These are phyloP conservation scores for Tragelaphus oryx DNA, from an alignment of 2,797 vertebrate species.

Conservation along the genomic window DNA sequence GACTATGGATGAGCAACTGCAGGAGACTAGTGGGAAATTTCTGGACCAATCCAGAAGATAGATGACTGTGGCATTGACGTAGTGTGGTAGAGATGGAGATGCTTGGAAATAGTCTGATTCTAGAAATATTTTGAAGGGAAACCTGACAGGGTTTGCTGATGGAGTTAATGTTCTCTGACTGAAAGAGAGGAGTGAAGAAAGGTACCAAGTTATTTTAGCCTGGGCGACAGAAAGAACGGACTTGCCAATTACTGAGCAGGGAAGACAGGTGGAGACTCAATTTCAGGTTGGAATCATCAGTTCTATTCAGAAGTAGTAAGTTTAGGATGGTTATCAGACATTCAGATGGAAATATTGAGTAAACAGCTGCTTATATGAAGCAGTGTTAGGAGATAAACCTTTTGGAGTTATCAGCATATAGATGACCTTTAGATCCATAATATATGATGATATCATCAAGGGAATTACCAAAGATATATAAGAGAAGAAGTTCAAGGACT, in stretches of 20 bases:
- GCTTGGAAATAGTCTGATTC: not conserved
- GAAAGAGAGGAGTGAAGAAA: not conserved
- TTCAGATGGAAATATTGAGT: not conserved
- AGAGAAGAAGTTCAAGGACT: not conserved
- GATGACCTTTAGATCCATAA: not conserved
- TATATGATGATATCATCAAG: not conserved
- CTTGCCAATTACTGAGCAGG: not conserved
- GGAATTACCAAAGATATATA: not conserved
- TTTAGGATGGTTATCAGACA: not conserved
- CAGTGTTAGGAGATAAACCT: not conserved
- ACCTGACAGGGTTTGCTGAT: not conserved
- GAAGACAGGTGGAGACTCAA: not conserved
- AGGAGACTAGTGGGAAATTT: not conserved
- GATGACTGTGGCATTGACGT: not conserved
- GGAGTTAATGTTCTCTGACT: not conserved
- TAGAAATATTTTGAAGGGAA: not conserved
- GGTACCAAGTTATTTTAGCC: not conserved
- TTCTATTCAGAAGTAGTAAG: not conserved
- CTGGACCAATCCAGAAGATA: not conserved
- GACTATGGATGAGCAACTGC: not conserved
- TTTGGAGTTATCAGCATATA: not conserved
- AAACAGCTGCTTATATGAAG: not conserved
- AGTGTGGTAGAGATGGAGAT: not conserved
- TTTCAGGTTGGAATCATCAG: not conserved
- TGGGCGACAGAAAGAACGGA: not conserved